Evolutionary conservation across 2,113 vertebrate species (phyloP).

Genomic region (Eleginops maclovinus): DNA sequence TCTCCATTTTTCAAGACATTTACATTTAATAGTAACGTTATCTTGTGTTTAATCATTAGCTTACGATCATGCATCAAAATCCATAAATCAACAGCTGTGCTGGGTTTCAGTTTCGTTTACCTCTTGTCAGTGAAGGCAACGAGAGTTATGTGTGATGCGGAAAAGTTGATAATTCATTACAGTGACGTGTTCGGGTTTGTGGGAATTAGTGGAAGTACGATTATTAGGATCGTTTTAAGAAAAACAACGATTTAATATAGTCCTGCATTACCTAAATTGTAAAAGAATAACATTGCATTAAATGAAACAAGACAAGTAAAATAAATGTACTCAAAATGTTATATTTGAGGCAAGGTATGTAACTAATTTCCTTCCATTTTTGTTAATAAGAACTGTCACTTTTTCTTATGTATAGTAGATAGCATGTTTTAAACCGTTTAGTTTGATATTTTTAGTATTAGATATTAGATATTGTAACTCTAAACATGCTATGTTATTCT

Average conservation of each 20-base stretch:
- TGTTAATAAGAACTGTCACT: background rate
- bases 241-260: background rate
- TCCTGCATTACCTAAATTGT: background rate
- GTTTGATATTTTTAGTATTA: background rate
- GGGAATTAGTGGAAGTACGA: background rate
- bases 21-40: background rate
- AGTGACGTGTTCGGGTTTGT: background rate
- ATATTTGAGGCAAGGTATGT: background rate
- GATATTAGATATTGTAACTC: background rate
- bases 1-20: background rate
- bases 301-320: no score
- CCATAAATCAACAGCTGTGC: no score
- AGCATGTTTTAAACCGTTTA: background rate
- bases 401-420: background rate
- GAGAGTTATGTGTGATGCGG: constrained; percentile 41
- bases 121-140: background rate
- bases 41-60: background rate
- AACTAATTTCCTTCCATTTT: no score
- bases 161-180: background rate
- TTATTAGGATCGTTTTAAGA: no score
- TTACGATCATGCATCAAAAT: background rate
- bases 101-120: constrained; percentile 77
- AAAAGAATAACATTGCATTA: background rate
- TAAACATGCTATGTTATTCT: background rate
- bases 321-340: background rate